These are phyloP conservation scores for Drosophila fungiperda DNA, from an alignment of 2,888 invertebrate genomes.

Conservation along the genomic window DNA sequence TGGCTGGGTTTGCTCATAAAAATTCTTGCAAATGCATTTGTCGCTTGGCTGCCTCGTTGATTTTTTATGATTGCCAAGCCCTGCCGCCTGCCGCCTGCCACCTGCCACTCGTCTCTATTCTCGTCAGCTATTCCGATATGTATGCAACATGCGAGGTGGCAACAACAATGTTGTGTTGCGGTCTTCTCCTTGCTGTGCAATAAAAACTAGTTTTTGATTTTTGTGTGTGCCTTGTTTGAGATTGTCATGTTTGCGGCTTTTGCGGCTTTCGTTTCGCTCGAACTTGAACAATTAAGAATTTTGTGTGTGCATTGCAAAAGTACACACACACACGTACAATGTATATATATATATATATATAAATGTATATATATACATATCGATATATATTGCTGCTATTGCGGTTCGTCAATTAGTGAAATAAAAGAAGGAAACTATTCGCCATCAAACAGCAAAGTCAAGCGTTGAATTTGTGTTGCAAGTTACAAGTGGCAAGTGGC, in stretches of 20 bases:
- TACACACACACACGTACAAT: neutral
- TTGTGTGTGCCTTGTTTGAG: slow-evolving; percentile 41
- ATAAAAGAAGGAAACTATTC: slow-evolving; percentile 2
- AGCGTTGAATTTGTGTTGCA: neutral
- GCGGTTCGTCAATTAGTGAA: slow-evolving; percentile 37
- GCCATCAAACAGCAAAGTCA: slow-evolving; percentile 16
- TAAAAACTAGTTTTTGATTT: slow-evolving; percentile 37
- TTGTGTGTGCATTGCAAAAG: neutral
- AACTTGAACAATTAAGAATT: slow-evolving; percentile 14
- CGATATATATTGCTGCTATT: neutral
- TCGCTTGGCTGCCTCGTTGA: slow-evolving; percentile 73
- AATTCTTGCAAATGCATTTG: slow-evolving; percentile 77
- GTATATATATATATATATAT: neutral
- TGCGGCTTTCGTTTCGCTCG: slow-evolving; percentile 19
- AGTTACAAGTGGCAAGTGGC: neutral
- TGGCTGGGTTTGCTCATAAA: slow-evolving; percentile 58
- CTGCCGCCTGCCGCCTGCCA: neutral
- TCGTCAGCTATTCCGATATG: slow-evolving; percentile 37
- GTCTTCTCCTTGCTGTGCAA: slow-evolving; percentile 24
- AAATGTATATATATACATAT: too few species aligned
- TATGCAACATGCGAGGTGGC: slow-evolving; percentile 59
- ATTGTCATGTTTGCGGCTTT: slow-evolving; percentile 62
- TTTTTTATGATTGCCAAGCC: slow-evolving; percentile 72
- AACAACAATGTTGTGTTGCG: slow-evolving; percentile 56
- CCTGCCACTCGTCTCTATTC: neutral